These are phyloP conservation scores for Alaudala cheleensis DNA, from an alignment of 2,113 vertebrate genomes.

Conservation along the genomic window DNA sequence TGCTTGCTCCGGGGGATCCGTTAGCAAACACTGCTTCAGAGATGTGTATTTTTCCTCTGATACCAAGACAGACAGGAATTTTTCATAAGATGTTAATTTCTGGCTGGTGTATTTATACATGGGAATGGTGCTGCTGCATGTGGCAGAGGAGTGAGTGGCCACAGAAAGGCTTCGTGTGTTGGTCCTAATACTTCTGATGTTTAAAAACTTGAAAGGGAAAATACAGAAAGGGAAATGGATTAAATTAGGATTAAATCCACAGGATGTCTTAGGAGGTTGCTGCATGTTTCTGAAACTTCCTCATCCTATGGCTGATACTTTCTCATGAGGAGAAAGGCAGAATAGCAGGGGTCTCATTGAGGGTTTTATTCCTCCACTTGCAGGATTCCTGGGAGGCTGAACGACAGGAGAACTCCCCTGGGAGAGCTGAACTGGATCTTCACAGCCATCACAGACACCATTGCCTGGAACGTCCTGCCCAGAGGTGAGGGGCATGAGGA, in stretches of 20 bases:
- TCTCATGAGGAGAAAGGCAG: neutral
- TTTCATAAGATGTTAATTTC: neutral
- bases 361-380: neutral
- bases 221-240: neutral
- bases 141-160: neutral
- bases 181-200: neutral
- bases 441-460: slow-evolving; percentile 98
- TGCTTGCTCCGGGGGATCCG: neutral
- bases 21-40: neutral
- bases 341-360: rapidly evolving
- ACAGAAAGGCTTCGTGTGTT: neutral
- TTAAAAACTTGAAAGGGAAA: neutral
- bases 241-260: neutral
- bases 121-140: rapidly evolving
- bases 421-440: slow-evolving; percentile 99
- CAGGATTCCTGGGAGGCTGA: slow-evolving; percentile 95
- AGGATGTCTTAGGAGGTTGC: neutral
- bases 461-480: slow-evolving; percentile 97
- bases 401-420: slow-evolving; percentile 94
- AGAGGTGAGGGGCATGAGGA: slow-evolving; percentile 77
- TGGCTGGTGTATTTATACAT: rapidly evolving
- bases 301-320: neutral
- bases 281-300: neutral
- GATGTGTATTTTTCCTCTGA: neutral
- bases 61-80: neutral